Conservation (phyloP, 2,113 vertebrate species). For the Aramus guarauna region DNA sequence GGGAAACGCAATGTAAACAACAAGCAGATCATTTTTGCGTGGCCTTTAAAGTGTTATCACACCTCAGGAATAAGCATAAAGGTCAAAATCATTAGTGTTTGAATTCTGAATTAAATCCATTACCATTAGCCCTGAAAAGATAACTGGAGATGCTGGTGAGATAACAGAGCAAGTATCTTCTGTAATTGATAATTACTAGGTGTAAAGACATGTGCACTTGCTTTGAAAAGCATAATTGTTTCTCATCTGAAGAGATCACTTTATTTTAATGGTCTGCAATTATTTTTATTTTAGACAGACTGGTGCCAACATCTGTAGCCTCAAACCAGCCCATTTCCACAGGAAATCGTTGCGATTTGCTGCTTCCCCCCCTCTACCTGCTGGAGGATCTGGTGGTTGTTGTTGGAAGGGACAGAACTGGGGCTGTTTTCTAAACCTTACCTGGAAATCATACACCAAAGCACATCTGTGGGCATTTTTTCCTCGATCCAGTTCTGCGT, state of each 20-base stretch:
- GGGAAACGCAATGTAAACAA: neutral
- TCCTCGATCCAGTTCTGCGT: neutral
- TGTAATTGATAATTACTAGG: slow-evolving; percentile 58
- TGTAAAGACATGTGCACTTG: slow-evolving; percentile 12
- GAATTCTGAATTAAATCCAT: slow-evolving; percentile 39
- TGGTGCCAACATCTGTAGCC: slow-evolving; percentile 7
- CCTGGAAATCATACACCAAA: neutral
- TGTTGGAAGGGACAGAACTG: neutral
- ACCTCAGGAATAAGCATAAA: neutral
- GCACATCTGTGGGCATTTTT: neutral
- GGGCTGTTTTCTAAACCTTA: neutral
- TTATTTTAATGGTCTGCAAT: slow-evolving; percentile 49
- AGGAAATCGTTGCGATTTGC: neutral
- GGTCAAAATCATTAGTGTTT: slow-evolving; percentile 50
- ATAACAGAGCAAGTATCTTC: slow-evolving; percentile 48
- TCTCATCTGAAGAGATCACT: slow-evolving; percentile 16
- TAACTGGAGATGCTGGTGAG: slow-evolving; percentile 55
- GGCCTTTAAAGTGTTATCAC: neutral
- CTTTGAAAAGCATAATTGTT: slow-evolving; percentile 58
- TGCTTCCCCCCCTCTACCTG: neutral
- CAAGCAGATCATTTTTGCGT: neutral
- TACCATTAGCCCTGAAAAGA: slow-evolving; percentile 53
- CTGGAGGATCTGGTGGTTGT: neutral
- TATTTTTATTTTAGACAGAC: slow-evolving; percentile 34
- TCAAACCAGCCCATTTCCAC: neutral